phyloP scores from a whole-genome alignment of 1,140 invertebrate genomes.

The Hirudo medicinalis region DNA sequence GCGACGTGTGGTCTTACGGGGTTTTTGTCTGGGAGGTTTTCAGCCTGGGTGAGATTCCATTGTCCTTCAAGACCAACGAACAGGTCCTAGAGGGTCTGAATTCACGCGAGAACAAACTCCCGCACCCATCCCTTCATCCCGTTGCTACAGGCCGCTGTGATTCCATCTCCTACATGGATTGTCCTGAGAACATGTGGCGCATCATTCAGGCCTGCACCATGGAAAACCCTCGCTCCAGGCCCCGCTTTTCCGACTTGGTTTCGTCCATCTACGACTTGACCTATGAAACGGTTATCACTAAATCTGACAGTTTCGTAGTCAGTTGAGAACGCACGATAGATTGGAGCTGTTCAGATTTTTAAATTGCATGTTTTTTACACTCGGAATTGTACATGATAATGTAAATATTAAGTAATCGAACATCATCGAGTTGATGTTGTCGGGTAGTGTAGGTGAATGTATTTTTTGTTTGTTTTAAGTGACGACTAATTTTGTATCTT shows the following conservation, averaged over 20 bases:
- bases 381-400: no score
- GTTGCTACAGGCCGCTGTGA: neutral
- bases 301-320: neutral
- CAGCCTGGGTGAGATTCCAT: conserved; percentile 35
- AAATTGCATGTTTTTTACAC: no score
- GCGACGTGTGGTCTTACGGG: conserved; percentile 39
- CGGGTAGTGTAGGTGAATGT: no score
- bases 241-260: conserved; percentile 16
- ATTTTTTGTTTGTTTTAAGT: no score
- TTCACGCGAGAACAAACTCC: conserved; percentile 13
- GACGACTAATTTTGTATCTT: no score
- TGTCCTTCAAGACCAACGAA: conserved; percentile 32
- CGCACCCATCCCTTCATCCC: neutral
- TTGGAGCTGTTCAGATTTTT: no score
- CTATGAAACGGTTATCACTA: neutral
- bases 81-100: conserved; percentile 48
- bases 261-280: conserved; percentile 7
- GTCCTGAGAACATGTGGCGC: conserved; percentile 14
- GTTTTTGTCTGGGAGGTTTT: conserved; percentile 40
- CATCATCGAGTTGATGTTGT: no score
- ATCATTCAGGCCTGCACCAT: conserved; percentile 8
- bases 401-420: no score
- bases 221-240: conserved; percentile 30
- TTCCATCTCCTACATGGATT: neutral
- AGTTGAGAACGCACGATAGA: neutral